phyloP scores from a whole-genome alignment of 2,888 invertebrate genomes.

The Patella pellucida region DNA sequence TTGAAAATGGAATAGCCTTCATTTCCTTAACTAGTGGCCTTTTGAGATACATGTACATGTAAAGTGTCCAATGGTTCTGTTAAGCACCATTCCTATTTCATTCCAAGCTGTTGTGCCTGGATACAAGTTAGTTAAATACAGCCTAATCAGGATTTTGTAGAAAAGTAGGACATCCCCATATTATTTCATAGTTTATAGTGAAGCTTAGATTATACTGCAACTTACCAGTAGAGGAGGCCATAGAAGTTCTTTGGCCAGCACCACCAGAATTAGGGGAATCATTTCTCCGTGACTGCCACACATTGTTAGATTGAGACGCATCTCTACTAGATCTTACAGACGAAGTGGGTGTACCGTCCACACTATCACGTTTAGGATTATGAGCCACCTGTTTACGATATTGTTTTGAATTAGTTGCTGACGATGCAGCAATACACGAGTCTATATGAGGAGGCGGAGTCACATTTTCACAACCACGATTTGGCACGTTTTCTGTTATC shows the following conservation, averaged over 20 bases:
- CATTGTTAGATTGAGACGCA: too few species aligned
- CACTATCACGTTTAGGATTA: not conserved
- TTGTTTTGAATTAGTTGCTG: not conserved
- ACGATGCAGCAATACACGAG: not conserved
- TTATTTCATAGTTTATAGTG: too few species aligned
- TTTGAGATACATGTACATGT: too few species aligned
- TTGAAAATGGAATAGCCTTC: too few species aligned
- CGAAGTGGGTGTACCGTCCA: not conserved
- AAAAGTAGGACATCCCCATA: too few species aligned
- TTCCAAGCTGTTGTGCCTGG: too few species aligned
- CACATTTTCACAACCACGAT: conserved; percentile 28
- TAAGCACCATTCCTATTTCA: too few species aligned
- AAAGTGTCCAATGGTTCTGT: too few species aligned
- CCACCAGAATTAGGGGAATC: not conserved
- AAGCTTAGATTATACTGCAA: too few species aligned
- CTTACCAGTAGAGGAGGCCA: conserved; percentile 3
- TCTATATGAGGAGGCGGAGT: not conserved
- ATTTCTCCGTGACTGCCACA: not conserved
- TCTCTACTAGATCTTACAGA: not conserved
- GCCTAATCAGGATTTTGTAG: too few species aligned
- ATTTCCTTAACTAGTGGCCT: too few species aligned
- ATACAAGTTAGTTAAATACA: too few species aligned
- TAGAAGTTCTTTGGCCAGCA: conserved; percentile 5
- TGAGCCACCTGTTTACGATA: not conserved
- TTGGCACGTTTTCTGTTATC: conserved; percentile 18